Conservation (phyloP, 2,113 vertebrate genomes). For the Miniopterus natalensis region DNA sequence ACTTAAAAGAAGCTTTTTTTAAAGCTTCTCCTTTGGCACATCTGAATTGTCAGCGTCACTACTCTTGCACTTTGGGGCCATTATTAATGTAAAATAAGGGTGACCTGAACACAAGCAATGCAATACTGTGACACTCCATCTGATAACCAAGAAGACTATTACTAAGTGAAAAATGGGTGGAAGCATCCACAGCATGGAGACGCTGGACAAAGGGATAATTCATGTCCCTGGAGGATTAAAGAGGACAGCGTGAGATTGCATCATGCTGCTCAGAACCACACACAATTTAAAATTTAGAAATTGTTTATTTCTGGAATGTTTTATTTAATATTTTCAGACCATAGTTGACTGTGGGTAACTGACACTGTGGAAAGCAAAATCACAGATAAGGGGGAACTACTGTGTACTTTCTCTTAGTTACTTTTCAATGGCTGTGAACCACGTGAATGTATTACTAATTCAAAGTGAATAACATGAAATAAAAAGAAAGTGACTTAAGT, state of each 20-base stretch:
- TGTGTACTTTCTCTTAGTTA: neutral
- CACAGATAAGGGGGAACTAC: neutral
- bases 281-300: neutral
- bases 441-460: neutral
- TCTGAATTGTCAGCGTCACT: neutral
- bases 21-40: neutral
- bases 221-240: neutral
- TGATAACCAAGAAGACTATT: neutral
- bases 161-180: neutral
- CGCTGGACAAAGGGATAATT: neutral
- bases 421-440: conserved; percentile 3
- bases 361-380: neutral
- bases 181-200: neutral
- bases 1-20: neutral
- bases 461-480: neutral
- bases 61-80: neutral
- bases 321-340: neutral
- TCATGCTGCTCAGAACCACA: neutral
- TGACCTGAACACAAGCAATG: neutral
- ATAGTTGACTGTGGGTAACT: neutral
- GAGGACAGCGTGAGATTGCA: neutral
- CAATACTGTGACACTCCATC: neutral
- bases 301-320: neutral
- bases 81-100: neutral
- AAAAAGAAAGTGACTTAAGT: neutral